Evolutionary conservation across 2,113 vertebrate species (phyloP).

Genomic region (Oreotragus oreotragus): DNA sequence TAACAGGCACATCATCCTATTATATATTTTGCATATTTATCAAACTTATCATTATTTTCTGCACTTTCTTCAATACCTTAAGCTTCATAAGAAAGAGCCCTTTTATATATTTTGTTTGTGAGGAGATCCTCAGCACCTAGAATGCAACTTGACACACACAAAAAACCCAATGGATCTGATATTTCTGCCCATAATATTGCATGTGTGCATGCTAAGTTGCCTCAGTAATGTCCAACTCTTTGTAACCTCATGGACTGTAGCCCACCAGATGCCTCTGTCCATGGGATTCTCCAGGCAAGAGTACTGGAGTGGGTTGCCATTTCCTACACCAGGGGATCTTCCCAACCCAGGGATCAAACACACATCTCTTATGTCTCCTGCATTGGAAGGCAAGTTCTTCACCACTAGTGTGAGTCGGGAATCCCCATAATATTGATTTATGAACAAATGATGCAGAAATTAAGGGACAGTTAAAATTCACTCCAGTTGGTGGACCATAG

Average conservation of each 20-base stretch:
- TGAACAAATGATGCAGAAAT: background rate
- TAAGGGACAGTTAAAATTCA: background rate
- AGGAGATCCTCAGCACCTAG: background rate
- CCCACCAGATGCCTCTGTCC: background rate
- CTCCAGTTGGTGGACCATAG: background rate
- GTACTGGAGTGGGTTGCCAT: background rate
- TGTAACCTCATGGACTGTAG: background rate
- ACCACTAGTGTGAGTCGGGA: background rate
- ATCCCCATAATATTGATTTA: background rate
- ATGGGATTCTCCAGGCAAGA: background rate
- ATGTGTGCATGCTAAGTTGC: background rate
- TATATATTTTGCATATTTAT: background rate
- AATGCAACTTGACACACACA: background rate
- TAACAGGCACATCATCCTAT: background rate
- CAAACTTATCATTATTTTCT: background rate
- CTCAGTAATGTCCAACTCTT: background rate
- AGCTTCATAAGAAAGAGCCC: background rate
- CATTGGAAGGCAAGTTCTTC: background rate
- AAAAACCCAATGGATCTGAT: background rate
- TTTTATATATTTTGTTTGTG: background rate
- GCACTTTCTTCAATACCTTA: background rate
- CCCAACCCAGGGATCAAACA: background rate
- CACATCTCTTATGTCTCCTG: background rate
- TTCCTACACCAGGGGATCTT: background rate
- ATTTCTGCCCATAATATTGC: background rate